Base-by-base conservation (phyloP, 2,888 invertebrate species). In the Hanleya hanleyi region DNA sequence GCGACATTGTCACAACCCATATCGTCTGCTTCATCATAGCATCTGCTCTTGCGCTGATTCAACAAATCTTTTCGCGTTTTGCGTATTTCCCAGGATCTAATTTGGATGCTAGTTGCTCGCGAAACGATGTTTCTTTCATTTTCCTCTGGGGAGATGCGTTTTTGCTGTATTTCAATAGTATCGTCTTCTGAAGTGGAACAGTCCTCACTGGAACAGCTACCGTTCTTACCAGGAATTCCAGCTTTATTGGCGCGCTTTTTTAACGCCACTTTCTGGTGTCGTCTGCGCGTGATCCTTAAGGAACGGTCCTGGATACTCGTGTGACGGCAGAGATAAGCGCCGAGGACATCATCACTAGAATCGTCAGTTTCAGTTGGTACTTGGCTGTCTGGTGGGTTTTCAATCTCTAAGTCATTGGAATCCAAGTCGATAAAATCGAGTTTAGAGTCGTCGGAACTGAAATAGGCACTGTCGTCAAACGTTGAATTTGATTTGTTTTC, bases 381-480 rank as follows among this genome's bases (percentile, higher is more conserved):
- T 26, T 22, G 29, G 29, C 26, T 29, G n/a, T n/a, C n/a, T n/a
- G n/a, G n/a, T n/a, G n/a, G n/a, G n/a, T n/a, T n/a, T n/a, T n/a
- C n/a, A n/a, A n/a, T n/a, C n/a, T n/a, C n/a, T 7, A 47, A 22
- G 7, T 47, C 4, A 15, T 57, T 22, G 4, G 29, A 15, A 32
- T 15, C 29, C 1, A 32, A 22, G 5, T 29, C 29, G 29, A 4
- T 29, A 57, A 26, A 22, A 15, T 29, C 22, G 12, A 29, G 22
- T 1, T 22, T 29, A 22, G 9, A 15, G 12, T 57, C 57, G 22
- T 57, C 57, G 29, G 2, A 2, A 26, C 57, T 57, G 32, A 57
- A 57, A 57, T 57, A 57, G 3, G 57, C 57, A 57, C 57, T 57
- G 57, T 57, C 57, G 29, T 57, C 32, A 15, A 57, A 57, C 32